These are phyloP conservation scores for Leptinotarsa defecta DNA, from an alignment of 1,140 invertebrate genomes.

Conservation along the genomic window DNA sequence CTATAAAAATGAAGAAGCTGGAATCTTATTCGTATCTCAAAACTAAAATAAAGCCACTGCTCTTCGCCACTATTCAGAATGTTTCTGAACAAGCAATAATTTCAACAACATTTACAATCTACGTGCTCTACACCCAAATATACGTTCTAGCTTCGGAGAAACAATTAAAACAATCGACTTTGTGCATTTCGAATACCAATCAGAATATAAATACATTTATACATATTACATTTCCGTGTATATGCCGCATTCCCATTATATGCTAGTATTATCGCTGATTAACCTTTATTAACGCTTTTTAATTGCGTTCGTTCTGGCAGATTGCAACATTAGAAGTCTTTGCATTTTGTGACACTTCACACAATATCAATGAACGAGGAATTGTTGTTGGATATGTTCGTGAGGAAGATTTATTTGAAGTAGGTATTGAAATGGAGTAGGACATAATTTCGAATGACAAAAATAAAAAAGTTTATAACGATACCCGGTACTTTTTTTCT, in stretches of 20 bases:
- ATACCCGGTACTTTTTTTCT: no score
- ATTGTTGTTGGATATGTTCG: no score
- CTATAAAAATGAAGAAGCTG: no score
- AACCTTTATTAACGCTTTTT: neutral
- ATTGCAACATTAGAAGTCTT: no score
- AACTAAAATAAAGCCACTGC: no score
- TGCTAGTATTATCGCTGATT: neutral
- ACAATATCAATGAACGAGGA: no score
- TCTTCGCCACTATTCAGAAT: neutral
- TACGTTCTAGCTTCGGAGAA: neutral
- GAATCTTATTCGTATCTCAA: no score
- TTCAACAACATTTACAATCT: neutral
- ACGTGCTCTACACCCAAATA: neutral
- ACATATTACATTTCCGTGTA: neutral
- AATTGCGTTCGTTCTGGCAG: neutral
- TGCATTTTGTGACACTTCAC: no score
- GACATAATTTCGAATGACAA: no score
- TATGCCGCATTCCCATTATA: neutral
- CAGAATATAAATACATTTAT: neutral
- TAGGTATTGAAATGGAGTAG: no score
- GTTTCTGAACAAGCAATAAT: neutral
- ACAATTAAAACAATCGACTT: conserved; percentile 4
- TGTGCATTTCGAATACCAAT: neutral
- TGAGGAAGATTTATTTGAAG: no score
- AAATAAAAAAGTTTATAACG: no score